Evolutionary conservation across 2,113 vertebrate genomes (phyloP).

Genomic region (Actenoides lindsayi): DNA sequence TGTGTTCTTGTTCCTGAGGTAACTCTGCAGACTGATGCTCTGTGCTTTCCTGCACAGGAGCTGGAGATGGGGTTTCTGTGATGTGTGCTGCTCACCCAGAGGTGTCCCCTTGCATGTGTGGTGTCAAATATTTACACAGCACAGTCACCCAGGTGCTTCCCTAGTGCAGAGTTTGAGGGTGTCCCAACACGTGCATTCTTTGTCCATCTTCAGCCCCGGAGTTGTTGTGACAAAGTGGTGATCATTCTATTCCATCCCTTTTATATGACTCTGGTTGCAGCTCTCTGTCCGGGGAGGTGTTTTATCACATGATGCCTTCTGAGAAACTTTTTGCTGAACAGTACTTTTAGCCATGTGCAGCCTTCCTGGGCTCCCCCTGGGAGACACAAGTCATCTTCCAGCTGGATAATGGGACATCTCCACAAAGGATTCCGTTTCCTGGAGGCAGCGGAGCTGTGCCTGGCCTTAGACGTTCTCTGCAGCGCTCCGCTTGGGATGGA

Average conservation of each 20-base stretch:
- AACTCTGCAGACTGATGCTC: neutral
- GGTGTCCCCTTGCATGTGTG: neutral
- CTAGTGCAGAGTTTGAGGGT: neutral
- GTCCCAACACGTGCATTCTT: neutral
- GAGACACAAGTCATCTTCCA: conserved; percentile 42
- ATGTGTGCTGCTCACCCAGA: neutral
- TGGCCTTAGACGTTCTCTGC: neutral
- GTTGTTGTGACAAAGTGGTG: neutral
- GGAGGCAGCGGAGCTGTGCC: neutral
- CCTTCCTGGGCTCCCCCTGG: neutral
- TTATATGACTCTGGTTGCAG: neutral
- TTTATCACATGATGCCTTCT: conserved; percentile 23
- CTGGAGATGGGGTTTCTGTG: neutral
- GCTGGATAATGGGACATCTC: conserved; percentile 12
- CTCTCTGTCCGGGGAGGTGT: neutral
- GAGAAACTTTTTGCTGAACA: conserved; percentile 18
- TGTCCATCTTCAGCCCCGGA: neutral
- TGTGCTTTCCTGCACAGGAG: neutral
- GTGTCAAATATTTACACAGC: neutral
- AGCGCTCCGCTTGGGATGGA: conserved; percentile 8
- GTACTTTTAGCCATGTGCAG: conserved; percentile 2
- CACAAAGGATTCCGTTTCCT: conserved; percentile 47
- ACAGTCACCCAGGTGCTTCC: neutral
- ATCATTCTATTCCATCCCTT: neutral
- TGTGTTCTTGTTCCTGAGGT: neutral